Conservation (phyloP, 2,113 vertebrate genomes). For the Chitala chitala region DNA sequence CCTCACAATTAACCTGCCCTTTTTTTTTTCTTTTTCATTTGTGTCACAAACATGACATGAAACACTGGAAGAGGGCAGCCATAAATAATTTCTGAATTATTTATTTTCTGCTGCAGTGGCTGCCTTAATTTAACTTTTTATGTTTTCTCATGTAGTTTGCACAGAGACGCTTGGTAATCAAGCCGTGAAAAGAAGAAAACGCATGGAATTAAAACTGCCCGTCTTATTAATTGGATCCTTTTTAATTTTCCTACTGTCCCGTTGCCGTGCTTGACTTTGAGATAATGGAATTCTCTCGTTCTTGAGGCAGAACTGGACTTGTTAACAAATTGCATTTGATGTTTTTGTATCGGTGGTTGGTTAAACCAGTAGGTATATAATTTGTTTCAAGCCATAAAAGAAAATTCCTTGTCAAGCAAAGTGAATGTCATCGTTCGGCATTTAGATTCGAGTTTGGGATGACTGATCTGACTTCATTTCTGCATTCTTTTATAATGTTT, state of each 20-base stretch:
- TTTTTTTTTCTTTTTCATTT: slow-evolving; percentile 28
- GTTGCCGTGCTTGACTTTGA: not conserved
- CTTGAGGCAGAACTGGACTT: not conserved
- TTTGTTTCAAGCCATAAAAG: not conserved
- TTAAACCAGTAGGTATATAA: not conserved
- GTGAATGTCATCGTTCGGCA: no score
- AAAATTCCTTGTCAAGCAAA: no score
- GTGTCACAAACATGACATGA: slow-evolving; percentile 36
- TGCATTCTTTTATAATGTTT: no score
- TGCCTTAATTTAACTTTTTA: slow-evolving; percentile 27
- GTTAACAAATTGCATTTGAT: not conserved
- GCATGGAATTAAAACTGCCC: not conserved
- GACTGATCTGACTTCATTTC: not conserved
- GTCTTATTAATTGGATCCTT: not conserved
- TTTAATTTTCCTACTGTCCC: not conserved
- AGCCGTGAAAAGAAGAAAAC: slow-evolving; percentile 11
- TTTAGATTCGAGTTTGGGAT: not conserved
- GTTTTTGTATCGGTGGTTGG: not conserved
- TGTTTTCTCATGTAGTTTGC: slow-evolving; percentile 29
- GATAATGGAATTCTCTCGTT: not conserved
- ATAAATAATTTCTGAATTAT: slow-evolving; percentile 38
- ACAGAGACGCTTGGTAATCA: not conserved
- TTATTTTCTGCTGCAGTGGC: slow-evolving; percentile 20
- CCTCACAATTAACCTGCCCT: slow-evolving; percentile 33
- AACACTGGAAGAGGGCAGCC: slow-evolving; percentile 17